Conservation (phyloP, 2,113 vertebrate genomes). For the Oryzias celebensis region DNA sequence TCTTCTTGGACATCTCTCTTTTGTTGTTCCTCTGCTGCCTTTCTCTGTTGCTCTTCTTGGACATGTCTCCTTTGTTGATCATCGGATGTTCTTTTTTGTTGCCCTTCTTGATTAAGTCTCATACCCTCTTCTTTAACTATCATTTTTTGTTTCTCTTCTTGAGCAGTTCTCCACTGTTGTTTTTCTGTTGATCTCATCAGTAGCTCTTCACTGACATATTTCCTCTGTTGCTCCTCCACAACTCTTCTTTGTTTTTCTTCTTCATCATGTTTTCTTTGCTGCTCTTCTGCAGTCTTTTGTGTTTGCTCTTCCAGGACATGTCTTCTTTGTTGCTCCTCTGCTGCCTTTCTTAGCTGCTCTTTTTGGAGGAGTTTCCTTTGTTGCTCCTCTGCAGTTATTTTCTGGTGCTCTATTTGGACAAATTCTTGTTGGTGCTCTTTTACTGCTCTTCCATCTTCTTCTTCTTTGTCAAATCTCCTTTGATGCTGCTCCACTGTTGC, state of each 20-base stretch:
- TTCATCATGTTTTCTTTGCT: background rate
- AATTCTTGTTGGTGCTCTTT: no score
- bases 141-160: background rate
- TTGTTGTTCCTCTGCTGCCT: background rate
- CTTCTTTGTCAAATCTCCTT: no score
- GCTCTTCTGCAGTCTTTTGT: background rate
- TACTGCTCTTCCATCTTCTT: no score
- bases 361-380: no score
- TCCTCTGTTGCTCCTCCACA: background rate
- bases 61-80: background rate
- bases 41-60: conserved; percentile 3
- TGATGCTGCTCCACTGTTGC: no score
- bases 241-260: background rate
- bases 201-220: background rate
- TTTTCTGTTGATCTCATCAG: conserved; percentile 3
- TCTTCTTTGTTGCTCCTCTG: no score
- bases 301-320: no score
- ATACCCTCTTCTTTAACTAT: no score
- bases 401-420: no score
- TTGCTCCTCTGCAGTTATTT: no score
- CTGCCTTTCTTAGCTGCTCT: no score
- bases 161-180: background rate
- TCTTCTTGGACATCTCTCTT: background rate
- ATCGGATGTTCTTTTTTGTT: background rate
- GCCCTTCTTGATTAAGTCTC: no score